Base-by-base conservation (phyloP, 2,797 vertebrate genomes). In the Diplodus sargus region DNA sequence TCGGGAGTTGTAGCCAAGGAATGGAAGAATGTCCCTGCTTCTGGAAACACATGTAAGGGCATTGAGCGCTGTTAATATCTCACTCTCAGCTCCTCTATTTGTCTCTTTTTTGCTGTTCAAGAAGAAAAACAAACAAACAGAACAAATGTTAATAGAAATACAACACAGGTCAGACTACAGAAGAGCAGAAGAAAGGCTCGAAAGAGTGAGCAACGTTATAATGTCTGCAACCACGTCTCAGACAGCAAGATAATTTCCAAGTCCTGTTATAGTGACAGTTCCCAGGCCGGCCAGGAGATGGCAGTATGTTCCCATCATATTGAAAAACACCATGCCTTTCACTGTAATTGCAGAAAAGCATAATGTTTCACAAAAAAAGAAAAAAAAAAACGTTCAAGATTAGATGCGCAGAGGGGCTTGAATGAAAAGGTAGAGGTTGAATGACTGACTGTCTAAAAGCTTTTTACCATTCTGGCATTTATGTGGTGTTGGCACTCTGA, bases 231-330 rank as follows among this genome's bases (percentile, higher is more conserved):
- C 61, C 88, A 92, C 79, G 88, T 88, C 80, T 75, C 85, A 81
- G 80, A 87, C 74, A 47, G 63, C 16, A 9, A 78, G 63, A 54
- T 76, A 67, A 69, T 75, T 76, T 77, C 22, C 25, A 70, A 70
- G 18, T 67, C 64, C 47, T 39, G 39, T 39, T 10, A 39, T 39
- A 10, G 61, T 3, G 9, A 58, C 70, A 75, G 64, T 76, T 47
- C 59, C 60, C 17, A n/a, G 1, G 52, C 42, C 25, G 48, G 22
- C 80, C 95, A 95, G 88, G 79, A 95, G 95, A 92, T 95, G 95
- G 91, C 94, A 94, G 89, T 95, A 84, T 94, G 78, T 82, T 84
- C 85, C 91, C 85, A 84, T 86, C 49, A 52, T 58, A 87, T 85
- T 54, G 51, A 64, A 60, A 42, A 60, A 39, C 2, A 8, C 4